Evolutionary conservation across 2,797 vertebrate species (phyloP), one percentile per base, ranked within the genome.

Genomic region (Tangara arthus): DNA sequence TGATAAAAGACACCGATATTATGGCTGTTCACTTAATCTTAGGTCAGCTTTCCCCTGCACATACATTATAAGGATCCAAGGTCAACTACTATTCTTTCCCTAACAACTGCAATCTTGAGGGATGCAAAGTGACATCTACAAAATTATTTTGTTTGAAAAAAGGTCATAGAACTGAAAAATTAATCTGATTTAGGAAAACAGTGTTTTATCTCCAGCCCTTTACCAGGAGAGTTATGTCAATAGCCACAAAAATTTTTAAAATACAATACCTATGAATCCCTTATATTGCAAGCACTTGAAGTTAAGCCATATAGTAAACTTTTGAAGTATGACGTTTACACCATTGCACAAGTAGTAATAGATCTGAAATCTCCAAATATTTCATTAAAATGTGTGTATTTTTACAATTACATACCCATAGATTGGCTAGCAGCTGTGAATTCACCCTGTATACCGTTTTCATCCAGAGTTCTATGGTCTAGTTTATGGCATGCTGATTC

Each of bases 361-460:
- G 60, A 59, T 21, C 20, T 32, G 42, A 82, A 60, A 65, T 42
- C 46, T 71, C 64, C 26, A 44, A 6, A 9, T n/a, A 44, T 49
- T 75, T 65, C 35, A 73, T 64, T 28, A 41, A 79, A 78, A 76
- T 30, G 11, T 19, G n/a, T 5, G 4, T 26, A 37, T 46, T 92
- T 90, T 76, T 53, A 63, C 75, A 64, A 84, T 39, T 93, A 98
- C 97, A 75, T 97, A 98, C 98, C 98, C 95, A 97, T 46, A 92
- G 97, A 97, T 41, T 98, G 98, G 86, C 94, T 37, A 84, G 98
- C 98, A 35, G 92, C 52, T 64, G 98, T 98, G 47, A 97, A 97
- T 97, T 98, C 98, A 95, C 94, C 97, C 95, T 97, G 97, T 83
- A 97, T 96, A 66, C 96, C 97, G 37, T 97, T 98, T 30, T 97